Evolutionary conservation across 2,797 vertebrate genomes (phyloP).

Genomic region (Malurus leucopterus): DNA sequence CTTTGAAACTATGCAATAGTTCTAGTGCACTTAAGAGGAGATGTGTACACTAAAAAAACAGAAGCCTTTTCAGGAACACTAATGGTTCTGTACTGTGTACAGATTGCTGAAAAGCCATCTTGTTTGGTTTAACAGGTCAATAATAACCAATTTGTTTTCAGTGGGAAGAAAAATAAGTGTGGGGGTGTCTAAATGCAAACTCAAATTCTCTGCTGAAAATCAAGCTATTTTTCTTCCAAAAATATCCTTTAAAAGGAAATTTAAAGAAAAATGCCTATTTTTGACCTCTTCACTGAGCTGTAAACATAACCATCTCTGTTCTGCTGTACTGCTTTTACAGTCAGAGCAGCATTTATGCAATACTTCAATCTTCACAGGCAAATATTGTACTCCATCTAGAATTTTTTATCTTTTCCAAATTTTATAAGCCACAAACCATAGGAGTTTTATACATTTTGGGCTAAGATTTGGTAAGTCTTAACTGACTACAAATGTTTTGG

Average conservation of each 20-base stretch:
- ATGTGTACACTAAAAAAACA: not conserved
- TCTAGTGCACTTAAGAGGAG: conserved; percentile 23
- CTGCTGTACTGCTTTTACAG: not conserved
- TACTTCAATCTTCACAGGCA: not conserved
- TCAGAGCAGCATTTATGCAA: conserved; percentile 18
- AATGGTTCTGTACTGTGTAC: conserved; percentile 29
- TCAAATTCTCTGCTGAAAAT: not conserved
- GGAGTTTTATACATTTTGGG: not conserved
- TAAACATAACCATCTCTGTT: not conserved
- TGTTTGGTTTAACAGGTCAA: conserved; percentile 3
- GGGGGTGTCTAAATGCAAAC: not conserved
- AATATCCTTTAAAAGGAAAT: conserved; percentile 37
- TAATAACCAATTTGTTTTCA: not conserved
- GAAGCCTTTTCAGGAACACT: conserved; percentile 14
- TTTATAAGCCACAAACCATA: conserved; percentile 10
- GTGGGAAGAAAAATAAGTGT: not conserved
- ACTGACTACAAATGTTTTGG: not conserved
- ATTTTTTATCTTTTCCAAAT: conserved; percentile 27
- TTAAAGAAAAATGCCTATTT: not conserved
- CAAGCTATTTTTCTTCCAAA: not conserved
- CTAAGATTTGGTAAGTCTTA: not conserved
- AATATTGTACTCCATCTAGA: not conserved
- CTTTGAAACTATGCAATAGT: conserved; percentile 34
- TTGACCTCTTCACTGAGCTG: not conserved
- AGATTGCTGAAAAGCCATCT: conserved; percentile 38